Percentiles rank a stretch among this genome's conserved stretches.
Conservation (phyloP, 2,113 vertebrate species). For the Plectropomus leopardus region DNA sequence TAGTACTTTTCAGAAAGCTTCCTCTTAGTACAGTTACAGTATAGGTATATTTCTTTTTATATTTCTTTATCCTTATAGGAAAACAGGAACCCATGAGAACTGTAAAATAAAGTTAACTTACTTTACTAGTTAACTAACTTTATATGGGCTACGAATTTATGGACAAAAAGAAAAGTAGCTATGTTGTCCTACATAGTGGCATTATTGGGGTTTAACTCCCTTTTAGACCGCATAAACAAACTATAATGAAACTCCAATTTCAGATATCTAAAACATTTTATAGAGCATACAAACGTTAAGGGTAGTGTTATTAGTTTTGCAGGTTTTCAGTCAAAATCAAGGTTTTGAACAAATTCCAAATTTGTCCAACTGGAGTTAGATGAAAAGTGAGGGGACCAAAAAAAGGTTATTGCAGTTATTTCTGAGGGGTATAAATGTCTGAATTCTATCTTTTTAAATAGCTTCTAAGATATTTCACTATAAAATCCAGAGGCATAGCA, state of each 20-base stretch:
- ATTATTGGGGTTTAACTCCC: no score
- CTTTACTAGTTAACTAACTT: no score
- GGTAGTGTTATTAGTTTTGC: background rate
- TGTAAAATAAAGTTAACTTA: background rate
- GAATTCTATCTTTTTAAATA: no score
- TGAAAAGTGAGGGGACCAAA: background rate
- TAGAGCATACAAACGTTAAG: background rate
- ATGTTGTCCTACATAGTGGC: no score
- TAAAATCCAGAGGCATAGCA: background rate
- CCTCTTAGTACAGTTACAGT: no score
- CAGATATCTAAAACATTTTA: no score
- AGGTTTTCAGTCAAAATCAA: background rate
- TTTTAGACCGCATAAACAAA: background rate
- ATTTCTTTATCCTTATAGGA: no score
- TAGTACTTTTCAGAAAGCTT: no score
- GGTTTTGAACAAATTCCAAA: background rate
- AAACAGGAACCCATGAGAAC: background rate
- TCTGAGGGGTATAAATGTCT: background rate
- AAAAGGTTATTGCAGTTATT: background rate
- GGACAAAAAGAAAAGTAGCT: no score
- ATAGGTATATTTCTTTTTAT: no score
- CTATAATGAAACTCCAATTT: background rate
- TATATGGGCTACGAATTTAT: background rate
- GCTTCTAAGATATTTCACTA: no score
- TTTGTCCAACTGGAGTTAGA: background rate